Evolutionary conservation across 92 coral and sea anemone species (phyloP).

Genomic region (Hydrozoanthus gracilis): DNA sequence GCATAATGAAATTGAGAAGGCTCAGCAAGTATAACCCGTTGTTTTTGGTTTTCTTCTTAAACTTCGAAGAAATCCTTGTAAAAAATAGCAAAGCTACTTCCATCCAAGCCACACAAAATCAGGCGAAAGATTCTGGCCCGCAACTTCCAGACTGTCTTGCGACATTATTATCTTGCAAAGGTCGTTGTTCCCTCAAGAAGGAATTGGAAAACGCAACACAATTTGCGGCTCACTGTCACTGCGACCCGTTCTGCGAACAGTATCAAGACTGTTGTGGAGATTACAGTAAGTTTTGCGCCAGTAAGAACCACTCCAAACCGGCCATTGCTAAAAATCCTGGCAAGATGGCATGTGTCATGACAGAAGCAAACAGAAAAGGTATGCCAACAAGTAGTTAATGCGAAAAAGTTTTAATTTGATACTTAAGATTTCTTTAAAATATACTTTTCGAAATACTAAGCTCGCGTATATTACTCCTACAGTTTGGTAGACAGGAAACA

Average conservation of each 20-base stretch:
- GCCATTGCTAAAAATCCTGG: not conserved
- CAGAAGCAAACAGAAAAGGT: constrained; percentile 5
- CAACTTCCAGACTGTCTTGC: constrained; percentile 6
- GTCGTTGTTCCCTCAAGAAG: constrained; percentile 28
- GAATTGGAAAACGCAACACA: constrained; percentile 50
- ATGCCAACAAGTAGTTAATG: not conserved
- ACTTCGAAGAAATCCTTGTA: not conserved
- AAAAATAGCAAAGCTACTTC: too few species aligned
- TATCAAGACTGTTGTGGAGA: constrained; percentile 83
- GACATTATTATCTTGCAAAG: constrained; percentile 38
- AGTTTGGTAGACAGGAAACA: too few species aligned
- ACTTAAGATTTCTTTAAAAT: too few species aligned
- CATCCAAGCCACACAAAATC: not conserved
- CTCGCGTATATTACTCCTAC: too few species aligned
- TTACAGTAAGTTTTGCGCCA: constrained; percentile 49
- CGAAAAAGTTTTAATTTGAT: too few species aligned
- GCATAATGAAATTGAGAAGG: not conserved
- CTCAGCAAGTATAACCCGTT: not conserved
- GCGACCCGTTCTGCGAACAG: constrained; percentile 65
- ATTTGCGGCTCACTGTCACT: constrained; percentile 69
- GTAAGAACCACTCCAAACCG: not conserved
- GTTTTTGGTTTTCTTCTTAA: not conserved
- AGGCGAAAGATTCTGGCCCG: not conserved
- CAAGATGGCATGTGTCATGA: constrained; percentile 43
- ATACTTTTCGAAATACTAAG: too few species aligned